Percentiles rank a stretch among this genome's conserved stretches.
phyloP scores from a whole-genome alignment of 2,113 vertebrate species.

The Gulo gulo region DNA sequence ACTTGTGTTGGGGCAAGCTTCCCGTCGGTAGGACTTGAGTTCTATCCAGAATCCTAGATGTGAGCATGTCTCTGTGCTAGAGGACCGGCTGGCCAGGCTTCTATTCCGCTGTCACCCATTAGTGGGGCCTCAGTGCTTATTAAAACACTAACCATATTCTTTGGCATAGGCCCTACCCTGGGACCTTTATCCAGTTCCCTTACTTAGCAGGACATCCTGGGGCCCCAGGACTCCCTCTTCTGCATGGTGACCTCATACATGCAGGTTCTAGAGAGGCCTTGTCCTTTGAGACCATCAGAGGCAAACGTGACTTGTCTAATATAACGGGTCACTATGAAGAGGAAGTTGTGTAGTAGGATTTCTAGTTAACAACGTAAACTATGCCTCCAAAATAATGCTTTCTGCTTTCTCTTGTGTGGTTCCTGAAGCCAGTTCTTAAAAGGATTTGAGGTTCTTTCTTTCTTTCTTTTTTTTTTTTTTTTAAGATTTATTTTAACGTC shows the following conservation, averaged over 20 bases:
- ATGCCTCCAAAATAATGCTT: neutral
- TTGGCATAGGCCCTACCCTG: too few relatives aligned
- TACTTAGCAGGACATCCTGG: neutral
- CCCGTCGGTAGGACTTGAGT: neutral
- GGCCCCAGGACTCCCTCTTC: neutral
- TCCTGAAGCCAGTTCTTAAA: neutral
- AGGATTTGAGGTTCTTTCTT: neutral
- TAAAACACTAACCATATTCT: neutral
- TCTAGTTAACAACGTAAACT: neutral
- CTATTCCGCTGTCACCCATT: neutral
- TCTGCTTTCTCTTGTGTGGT: neutral
- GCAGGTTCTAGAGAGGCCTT: neutral
- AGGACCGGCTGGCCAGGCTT: accelerated
- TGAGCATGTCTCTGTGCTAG: neutral
- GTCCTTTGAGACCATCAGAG: neutral
- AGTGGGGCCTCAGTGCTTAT: neutral
- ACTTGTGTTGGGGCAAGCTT: neutral
- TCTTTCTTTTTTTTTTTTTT: neutral
- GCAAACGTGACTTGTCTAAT: neutral
- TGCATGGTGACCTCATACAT: neutral
- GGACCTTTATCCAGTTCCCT: neutral
- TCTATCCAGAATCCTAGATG: neutral
- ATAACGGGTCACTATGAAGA: neutral
- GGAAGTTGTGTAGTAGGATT: neutral
- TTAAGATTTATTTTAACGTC: neutral